phyloP scores from a whole-genome alignment of 2,113 vertebrate genomes.

The Bubo blakistoni region DNA sequence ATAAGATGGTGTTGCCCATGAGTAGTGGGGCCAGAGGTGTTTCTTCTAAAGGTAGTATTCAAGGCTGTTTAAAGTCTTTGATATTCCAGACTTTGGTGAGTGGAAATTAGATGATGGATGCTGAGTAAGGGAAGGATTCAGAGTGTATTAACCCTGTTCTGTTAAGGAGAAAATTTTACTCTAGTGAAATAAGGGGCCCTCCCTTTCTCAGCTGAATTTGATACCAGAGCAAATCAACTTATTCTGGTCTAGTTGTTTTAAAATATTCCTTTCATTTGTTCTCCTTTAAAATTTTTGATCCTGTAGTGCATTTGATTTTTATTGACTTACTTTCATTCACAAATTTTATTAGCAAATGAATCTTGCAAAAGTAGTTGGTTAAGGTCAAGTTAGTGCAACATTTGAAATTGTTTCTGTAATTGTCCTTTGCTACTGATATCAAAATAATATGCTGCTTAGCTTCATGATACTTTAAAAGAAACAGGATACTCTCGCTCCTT shows the following conservation, averaged over 20 bases:
- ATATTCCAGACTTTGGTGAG: neutral
- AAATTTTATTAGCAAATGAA: neutral
- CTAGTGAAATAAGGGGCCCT: neutral
- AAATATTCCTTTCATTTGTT: neutral
- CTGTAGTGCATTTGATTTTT: neutral
- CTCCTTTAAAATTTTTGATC: neutral
- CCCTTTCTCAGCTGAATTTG: neutral
- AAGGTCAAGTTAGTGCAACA: neutral
- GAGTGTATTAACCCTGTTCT: neutral
- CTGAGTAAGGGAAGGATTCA: neutral
- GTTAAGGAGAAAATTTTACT: neutral
- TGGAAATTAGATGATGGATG: neutral
- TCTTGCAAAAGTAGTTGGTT: neutral
- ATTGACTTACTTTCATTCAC: neutral
- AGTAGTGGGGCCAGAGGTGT: neutral
- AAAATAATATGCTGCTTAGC: neutral
- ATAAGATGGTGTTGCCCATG: neutral
- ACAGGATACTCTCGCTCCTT: neutral
- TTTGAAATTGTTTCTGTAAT: neutral
- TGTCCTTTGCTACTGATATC: neutral
- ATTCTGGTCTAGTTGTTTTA: neutral
- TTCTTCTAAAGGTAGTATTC: neutral
- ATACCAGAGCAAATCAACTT: neutral
- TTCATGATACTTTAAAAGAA: neutral
- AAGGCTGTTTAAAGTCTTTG: neutral